Evolutionary conservation across 2,797 vertebrate genomes (phyloP), one percentile per base, ranked within the genome.

Genomic region (Platyrinchus mystaceus): DNA sequence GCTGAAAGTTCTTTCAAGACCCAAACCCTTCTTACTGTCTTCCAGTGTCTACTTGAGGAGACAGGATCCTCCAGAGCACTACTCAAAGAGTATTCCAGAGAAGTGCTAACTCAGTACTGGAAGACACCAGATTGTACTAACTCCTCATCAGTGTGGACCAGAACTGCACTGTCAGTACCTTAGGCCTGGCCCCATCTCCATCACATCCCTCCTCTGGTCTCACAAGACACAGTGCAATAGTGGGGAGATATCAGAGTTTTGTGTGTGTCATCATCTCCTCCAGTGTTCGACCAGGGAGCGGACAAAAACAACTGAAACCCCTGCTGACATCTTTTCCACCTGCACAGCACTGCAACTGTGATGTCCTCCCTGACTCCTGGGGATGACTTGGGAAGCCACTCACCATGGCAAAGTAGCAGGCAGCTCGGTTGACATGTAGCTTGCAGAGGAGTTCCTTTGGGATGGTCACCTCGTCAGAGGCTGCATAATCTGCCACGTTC

Each of bases 381-480:
- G 41, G 59, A n/a, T 24, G 36, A 27, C 46, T 2, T 34, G 20
- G 52, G 59, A 85, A 79, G 63, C 16, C 3, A 44, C 99, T 98
- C 96, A 99, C 99, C 98, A 98, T 98, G 94, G 98, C 98, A 91
- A 98, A 99, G 97, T 98, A 99, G 93, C 99, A 99, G 90, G 99
- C 98, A 6, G 99, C 99, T 93, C 99, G 98, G 97, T 99, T 99
- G 77, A 99, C 98, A 3, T 99, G 98, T 34, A 99, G 98, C 90
- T 99, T 98, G 97, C 99, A 99, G 93, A 99, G 97, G 75, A 99
- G 98, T 77, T 99, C 99, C 21, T 97, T 97, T 27, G 99, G 99
- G 74, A 99, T 98, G 93, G 98, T 96, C 66, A 99, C 98, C 49
- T 99, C 99, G 4, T 99, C 99, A 0, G 99, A 99, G 97, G 99